Conservation (phyloP, 2,113 vertebrate species). For the Cyanoderma ruficeps region DNA sequence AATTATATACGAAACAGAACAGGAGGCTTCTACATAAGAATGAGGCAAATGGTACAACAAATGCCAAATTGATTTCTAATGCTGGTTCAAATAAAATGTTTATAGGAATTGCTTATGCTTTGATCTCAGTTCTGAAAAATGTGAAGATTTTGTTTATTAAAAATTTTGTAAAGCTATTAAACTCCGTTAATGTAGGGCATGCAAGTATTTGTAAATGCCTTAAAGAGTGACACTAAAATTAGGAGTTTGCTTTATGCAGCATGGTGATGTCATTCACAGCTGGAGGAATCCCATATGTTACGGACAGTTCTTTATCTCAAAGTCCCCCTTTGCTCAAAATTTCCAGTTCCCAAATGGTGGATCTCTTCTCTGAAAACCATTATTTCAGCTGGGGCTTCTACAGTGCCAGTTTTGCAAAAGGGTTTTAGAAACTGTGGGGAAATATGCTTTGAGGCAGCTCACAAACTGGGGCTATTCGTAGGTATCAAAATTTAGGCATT, state of each 20-base stretch:
- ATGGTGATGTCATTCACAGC: neutral
- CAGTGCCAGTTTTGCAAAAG: neutral
- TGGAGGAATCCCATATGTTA: neutral
- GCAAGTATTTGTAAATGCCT: neutral
- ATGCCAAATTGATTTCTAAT: neutral
- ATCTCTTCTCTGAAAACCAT: neutral
- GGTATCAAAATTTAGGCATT: neutral
- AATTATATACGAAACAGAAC: conserved; percentile 1
- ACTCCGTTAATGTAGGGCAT: neutral
- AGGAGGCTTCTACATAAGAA: neutral
- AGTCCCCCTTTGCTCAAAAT: neutral
- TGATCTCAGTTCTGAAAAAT: neutral
- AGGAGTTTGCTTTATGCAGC: neutral
- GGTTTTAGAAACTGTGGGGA: neutral
- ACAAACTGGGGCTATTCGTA: neutral
- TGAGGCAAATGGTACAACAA: neutral
- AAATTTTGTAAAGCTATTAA: neutral
- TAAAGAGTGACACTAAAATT: neutral
- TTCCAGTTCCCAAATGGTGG: neutral
- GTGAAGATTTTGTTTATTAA: conserved; percentile 1
- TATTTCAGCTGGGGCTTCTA: neutral
- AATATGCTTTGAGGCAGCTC: neutral
- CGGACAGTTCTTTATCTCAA: neutral
- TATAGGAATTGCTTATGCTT: neutral
- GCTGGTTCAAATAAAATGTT: neutral